A percentile compares a stretch with the other conserved stretches of the same genome.
Conservation (phyloP, 2,797 vertebrate genomes). For the Rhadinocentrus ornatus region DNA sequence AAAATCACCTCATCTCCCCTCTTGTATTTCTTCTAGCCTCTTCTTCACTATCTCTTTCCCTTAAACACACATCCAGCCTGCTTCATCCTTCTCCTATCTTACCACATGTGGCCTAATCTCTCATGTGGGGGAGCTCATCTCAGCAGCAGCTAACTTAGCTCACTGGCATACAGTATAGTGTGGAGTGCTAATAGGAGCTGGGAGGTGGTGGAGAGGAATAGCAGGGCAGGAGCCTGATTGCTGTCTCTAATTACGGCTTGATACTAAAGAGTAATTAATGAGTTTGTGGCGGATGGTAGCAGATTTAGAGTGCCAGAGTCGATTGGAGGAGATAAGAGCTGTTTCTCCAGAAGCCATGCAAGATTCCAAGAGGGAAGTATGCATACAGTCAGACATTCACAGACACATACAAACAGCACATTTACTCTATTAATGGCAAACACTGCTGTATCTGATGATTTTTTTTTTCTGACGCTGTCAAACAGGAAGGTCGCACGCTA, state of each 20-base stretch:
- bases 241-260: slow-evolving; percentile 84
- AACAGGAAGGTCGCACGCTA: background rate
- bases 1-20: slow-evolving; percentile 61
- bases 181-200: slow-evolving; percentile 70
- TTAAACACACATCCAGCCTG: slow-evolving; percentile 40
- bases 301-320: slow-evolving; percentile 76
- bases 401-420: slow-evolving; percentile 29
- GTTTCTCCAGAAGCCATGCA: slow-evolving; percentile 66
- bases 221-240: slow-evolving; percentile 74
- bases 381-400: slow-evolving; percentile 30
- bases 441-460: slow-evolving; percentile 11
- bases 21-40: slow-evolving; percentile 46
- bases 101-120: slow-evolving; percentile 71
- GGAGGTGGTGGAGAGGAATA: slow-evolving; percentile 30
- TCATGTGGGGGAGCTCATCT: slow-evolving; percentile 70
- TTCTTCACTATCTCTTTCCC: slow-evolving; percentile 49
- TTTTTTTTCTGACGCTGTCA: slow-evolving; percentile 11
- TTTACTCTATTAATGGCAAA: slow-evolving; percentile 21
- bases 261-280: slow-evolving; percentile 86
- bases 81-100: slow-evolving; percentile 37
- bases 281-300: slow-evolving; percentile 80
- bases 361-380: slow-evolving; percentile 59
- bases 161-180: slow-evolving; percentile 50
- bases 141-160: slow-evolving; percentile 59
- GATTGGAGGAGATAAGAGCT: slow-evolving; percentile 77